Base-by-base conservation (phyloP, 2,113 vertebrate genomes). In the Columbina picui region DNA sequence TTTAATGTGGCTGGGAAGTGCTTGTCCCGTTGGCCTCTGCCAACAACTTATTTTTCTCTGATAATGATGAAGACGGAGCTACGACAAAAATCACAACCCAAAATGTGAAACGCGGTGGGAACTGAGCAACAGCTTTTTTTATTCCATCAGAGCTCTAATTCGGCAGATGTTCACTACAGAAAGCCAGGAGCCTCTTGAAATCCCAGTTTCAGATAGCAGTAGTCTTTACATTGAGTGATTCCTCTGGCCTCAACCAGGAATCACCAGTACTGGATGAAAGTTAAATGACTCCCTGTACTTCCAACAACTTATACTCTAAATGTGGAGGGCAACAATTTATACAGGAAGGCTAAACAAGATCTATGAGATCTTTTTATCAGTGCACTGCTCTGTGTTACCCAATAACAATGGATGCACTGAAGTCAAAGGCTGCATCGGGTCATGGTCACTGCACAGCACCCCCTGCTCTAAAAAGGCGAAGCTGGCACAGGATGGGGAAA, bases 321-420 rank as follows among this genome's bases (percentile, higher is more conserved):
- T 19, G 27, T 30, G 45, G 21, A 45, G 39, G 27, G 8, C 53
- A 45, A 47, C 41, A 53, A 2, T 70, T 67, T 55, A 52, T 49
- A 61, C 22, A 38, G 52, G 18, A 49, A 63, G 69, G 41, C 27
- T 74, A 15, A 56, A 47, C 9, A 49, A 12, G 15, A 8, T 25
- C 45, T 32, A 25, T 0, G 1, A 16, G 38, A 45, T 12, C 30
- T 39, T 50, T 75, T 61, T 47, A 52, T 81, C 19, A 53, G 47
- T 30, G 22, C 7, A 4, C 39, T 61, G 30, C 50, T 65, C 41
- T 57, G 27, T 60, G 47, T 55, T 79, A 17, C 14, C 43, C 64
- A 29, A 3, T 20, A 59, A 41, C 45, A 57, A 6, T 0, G 0
- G 7, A 25, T 74, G 12, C 2, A 0, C 61, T 50, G 29, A 15